phyloP scores from a whole-genome alignment of 2,888 invertebrate genomes.

The Eupsilia transversa region DNA sequence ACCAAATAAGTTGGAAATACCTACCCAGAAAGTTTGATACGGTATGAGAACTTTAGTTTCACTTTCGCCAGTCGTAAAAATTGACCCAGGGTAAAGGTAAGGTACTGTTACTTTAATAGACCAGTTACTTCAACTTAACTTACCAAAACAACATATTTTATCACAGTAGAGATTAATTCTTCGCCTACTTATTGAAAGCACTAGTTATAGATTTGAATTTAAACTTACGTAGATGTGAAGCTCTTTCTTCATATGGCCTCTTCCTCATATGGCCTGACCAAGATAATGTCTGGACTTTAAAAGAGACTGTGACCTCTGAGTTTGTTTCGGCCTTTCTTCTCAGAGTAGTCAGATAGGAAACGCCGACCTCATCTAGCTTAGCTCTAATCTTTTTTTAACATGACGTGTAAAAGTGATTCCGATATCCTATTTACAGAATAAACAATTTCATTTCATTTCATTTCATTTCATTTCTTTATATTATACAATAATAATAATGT shows the following conservation, averaged over 20 bases:
- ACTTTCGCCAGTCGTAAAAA: conserved; percentile 14
- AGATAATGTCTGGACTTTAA: too few relatives aligned
- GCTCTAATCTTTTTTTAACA: too few relatives aligned
- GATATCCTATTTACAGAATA: too few relatives aligned
- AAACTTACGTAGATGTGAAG: neutral
- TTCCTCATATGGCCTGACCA: too few relatives aligned
- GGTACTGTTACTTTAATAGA: neutral
- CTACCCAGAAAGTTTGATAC: neutral
- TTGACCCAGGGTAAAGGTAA: conserved; percentile 9
- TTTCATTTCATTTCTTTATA: too few relatives aligned
- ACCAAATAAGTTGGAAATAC: neutral
- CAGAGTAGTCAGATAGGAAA: too few relatives aligned
- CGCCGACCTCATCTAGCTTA: too few relatives aligned
- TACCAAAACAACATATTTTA: neutral
- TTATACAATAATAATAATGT: neutral
- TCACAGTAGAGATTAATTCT: neutral
- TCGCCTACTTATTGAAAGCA: neutral
- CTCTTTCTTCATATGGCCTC: too few relatives aligned
- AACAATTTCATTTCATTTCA: too few relatives aligned
- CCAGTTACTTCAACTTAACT: neutral
- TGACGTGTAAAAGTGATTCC: too few relatives aligned
- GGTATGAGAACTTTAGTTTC: neutral
- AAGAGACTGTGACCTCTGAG: too few relatives aligned
- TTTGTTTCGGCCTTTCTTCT: too few relatives aligned
- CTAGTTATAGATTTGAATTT: neutral